Evolutionary conservation across 2,113 vertebrate species (phyloP).

Genomic region (Hyaena hyaena): DNA sequence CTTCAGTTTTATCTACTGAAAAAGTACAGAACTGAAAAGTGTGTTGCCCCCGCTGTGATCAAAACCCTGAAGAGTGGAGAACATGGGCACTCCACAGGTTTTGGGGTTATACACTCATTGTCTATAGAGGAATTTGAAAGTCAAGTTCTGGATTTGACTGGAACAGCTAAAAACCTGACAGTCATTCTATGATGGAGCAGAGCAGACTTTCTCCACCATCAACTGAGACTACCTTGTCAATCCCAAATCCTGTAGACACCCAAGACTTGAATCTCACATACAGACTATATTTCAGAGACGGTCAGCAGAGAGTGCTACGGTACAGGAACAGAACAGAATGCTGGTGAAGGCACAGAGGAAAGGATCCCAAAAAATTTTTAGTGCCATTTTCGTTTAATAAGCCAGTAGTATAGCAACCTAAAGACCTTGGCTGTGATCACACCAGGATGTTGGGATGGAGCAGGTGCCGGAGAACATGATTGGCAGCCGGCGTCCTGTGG

Average conservation of each 20-base stretch:
- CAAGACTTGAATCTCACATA: neutral
- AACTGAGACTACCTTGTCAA: neutral
- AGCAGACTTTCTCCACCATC: neutral
- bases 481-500: neutral
- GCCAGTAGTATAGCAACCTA: slow-evolving; percentile 31
- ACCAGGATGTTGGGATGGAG: neutral
- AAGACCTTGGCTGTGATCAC: neutral
- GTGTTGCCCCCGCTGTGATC: neutral
- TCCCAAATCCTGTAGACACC: neutral
- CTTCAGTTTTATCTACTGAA: neutral
- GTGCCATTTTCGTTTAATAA: slow-evolving; percentile 78
- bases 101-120: neutral
- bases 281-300: neutral
- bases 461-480: neutral
- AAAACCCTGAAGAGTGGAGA: slow-evolving; percentile 13
- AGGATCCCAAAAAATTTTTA: slow-evolving; percentile 44
- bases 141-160: neutral
- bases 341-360: slow-evolving; percentile 65
- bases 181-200: neutral
- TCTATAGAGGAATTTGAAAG: neutral
- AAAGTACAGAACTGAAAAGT: slow-evolving; percentile 39
- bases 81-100: neutral
- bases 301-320: neutral
- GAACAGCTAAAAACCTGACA: neutral
- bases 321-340: neutral